Conservation (phyloP, 1,140 invertebrate species). For the Bombyx mori region ASM3026992v2 NC_085118.1:7010001-7010500, state of each 20-base stretch:
- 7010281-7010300: slow-evolving; percentile 40
- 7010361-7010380: slow-evolving; percentile 76
- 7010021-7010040: background rate
- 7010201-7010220: too few species aligned
- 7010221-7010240: too few species aligned
- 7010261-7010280: slow-evolving; percentile 38
- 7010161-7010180: background rate
- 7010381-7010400: slow-evolving; percentile 77
- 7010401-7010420: slow-evolving; percentile 20
- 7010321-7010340: slow-evolving; percentile 80
- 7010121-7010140: background rate
- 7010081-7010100: background rate
- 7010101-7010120: background rate
- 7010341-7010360: slow-evolving; percentile 76
- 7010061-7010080: background rate
- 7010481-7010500: too few species aligned
- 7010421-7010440: slow-evolving; percentile 27
- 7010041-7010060: background rate
- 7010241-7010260: too few species aligned
- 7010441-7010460: background rate
- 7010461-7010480: background rate
- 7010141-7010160: background rate
- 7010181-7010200: background rate
- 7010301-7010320: slow-evolving; percentile 49
- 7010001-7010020: slow-evolving; percentile 1